phyloP scores from a whole-genome alignment of 2,888 invertebrate genomes.

The Hipparchia sbordonii region DNA sequence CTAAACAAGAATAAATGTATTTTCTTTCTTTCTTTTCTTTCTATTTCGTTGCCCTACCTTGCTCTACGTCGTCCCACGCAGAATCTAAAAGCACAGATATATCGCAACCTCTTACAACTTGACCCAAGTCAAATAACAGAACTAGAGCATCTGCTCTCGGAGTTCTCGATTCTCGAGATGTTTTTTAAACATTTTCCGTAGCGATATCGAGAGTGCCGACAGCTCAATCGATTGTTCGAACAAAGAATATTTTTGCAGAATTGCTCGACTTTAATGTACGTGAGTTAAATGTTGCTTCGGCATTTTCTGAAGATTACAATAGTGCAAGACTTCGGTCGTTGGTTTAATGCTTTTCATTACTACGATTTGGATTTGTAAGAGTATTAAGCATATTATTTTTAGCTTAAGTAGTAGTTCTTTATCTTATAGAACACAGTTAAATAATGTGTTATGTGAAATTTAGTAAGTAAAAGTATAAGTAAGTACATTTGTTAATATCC shows the following conservation, averaged over 20 bases:
- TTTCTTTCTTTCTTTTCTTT: no score
- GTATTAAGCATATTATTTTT: neutral
- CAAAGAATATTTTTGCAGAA: slow-evolving; percentile 42
- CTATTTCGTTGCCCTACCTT: no score
- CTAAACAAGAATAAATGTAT: no score
- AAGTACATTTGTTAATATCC: no score
- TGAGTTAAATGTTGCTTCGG: slow-evolving; percentile 6
- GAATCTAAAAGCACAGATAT: neutral
- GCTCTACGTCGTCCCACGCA: no score
- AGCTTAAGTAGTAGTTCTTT: no score
- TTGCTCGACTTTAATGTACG: slow-evolving; percentile 27
- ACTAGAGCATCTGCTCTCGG: slow-evolving; percentile 50
- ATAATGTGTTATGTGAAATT: no score
- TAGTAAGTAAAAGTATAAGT: no score
- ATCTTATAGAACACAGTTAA: no score
- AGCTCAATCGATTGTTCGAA: slow-evolving; percentile 53
- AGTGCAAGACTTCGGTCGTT: neutral
- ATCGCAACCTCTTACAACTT: slow-evolving; percentile 13
- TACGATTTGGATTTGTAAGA: neutral
- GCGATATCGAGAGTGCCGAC: slow-evolving; percentile 52
- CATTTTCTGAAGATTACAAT: slow-evolving; percentile 2
- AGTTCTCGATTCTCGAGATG: slow-evolving; percentile 49
- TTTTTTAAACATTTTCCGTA: slow-evolving; percentile 61
- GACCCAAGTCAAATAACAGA: slow-evolving; percentile 44
- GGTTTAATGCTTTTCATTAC: neutral